Evolutionary conservation across 2,113 vertebrate genomes (phyloP).

Genomic region (Mugil cephalus): DNA sequence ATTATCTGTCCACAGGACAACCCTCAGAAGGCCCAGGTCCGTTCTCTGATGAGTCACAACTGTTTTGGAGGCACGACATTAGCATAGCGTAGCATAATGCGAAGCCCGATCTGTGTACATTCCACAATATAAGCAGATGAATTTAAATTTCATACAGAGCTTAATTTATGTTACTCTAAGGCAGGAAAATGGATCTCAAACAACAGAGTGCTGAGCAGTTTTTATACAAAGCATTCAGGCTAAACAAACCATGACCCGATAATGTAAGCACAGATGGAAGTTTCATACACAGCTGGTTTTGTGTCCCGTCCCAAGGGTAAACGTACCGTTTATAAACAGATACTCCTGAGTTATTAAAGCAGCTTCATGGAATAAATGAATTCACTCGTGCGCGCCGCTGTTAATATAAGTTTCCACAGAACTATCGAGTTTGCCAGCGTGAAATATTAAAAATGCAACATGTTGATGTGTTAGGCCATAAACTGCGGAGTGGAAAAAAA

Average conservation of each 20-base stretch:
- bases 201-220: slow-evolving; percentile 37
- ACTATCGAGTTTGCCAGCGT: neutral
- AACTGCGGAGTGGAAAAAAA: neutral
- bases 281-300: slow-evolving; percentile 79
- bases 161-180: slow-evolving; percentile 22
- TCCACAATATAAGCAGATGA: too few species aligned
- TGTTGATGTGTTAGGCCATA: slow-evolving; percentile 2
- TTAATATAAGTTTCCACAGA: slow-evolving; percentile 17
- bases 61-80: too few species aligned
- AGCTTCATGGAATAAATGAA: slow-evolving; percentile 42
- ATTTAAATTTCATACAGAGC: slow-evolving; percentile 1
- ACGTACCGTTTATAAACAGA: slow-evolving; percentile 69
- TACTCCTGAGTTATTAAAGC: slow-evolving; percentile 53
- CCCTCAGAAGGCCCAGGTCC: too few species aligned
- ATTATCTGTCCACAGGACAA: too few species aligned
- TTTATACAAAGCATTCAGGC: slow-evolving; percentile 62
- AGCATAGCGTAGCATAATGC: too few species aligned
- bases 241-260: slow-evolving; percentile 78
- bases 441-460: slow-evolving; percentile 18
- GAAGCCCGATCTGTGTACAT: too few species aligned
- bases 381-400: slow-evolving; percentile 8
- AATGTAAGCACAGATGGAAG: slow-evolving; percentile 82
- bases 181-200: slow-evolving; percentile 30
- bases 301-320: slow-evolving; percentile 77
- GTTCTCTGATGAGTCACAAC: too few species aligned